A percentile compares a stretch with the other conserved stretches of the same genome.
phyloP scores from a whole-genome alignment of 2,888 invertebrate species.

The Drosophila glabriapex region DNA sequence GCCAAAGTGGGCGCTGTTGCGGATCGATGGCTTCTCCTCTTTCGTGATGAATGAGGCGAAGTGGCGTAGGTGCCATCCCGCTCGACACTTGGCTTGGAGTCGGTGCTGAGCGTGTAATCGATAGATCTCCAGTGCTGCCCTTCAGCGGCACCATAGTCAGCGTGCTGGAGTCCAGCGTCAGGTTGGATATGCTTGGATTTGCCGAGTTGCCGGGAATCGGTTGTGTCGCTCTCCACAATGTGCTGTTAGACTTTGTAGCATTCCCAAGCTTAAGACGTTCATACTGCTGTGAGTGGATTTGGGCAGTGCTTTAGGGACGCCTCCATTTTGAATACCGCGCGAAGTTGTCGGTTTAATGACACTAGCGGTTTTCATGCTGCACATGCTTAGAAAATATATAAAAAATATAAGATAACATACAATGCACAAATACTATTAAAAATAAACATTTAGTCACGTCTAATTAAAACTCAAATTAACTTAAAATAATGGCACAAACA shows the following conservation, averaged over 20 bases:
- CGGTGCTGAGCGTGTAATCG: slow-evolving; percentile 88
- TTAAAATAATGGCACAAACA: slow-evolving; percentile 8
- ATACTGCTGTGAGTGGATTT: slow-evolving; percentile 88
- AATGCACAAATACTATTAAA: slow-evolving; percentile 11
- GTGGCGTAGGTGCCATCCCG: slow-evolving; percentile 89
- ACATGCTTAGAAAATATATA: slow-evolving; percentile 14
- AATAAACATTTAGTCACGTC: slow-evolving; percentile 23
- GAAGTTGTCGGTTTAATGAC: slow-evolving; percentile 66
- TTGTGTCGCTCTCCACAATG: slow-evolving; percentile 85
- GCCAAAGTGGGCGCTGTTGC: slow-evolving; percentile 69
- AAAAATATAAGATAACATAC: background rate
- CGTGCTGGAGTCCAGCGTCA: slow-evolving; percentile 92
- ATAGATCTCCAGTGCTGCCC: slow-evolving; percentile 54
- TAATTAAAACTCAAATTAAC: slow-evolving; percentile 16
- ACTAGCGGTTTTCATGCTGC: slow-evolving; percentile 82
- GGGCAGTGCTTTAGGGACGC: slow-evolving; percentile 76
- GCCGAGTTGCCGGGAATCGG: slow-evolving; percentile 88
- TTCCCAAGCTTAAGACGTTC: slow-evolving; percentile 91
- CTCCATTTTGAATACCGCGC: slow-evolving; percentile 56
- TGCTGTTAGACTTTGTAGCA: slow-evolving; percentile 84
- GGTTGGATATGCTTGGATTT: slow-evolving; percentile 92
- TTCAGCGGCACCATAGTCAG: slow-evolving; percentile 72
- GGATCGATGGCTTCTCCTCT: slow-evolving; percentile 87
- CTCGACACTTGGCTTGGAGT: slow-evolving; percentile 86
- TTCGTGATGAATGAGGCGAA: slow-evolving; percentile 91